Evolutionary conservation across 1,140 invertebrate genomes (phyloP), one percentile per base, ranked within the genome.

Genomic region (Zaprionus nigranus): DNA sequence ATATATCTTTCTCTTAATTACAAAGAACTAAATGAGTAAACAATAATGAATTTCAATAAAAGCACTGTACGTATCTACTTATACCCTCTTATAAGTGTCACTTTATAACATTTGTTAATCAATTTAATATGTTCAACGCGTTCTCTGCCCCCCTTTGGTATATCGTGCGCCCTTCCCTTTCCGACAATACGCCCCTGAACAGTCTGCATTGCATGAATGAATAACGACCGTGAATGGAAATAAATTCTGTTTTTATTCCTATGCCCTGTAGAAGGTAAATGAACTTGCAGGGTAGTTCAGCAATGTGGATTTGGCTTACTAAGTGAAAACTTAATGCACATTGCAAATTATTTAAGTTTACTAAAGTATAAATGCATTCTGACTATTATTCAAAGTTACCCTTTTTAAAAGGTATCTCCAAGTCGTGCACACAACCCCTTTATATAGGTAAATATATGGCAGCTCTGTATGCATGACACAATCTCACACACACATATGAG

Each of bases 121-220:
- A 51, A 24, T 24, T 51, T 51, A 51, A 51, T 22, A 24, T 13
- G 20, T 22, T 22, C 20, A 43, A n/a, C 40, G n/a, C n/a, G n/a
- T 46, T 46, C 9, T 59, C 28, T 57, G 1, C 34, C 20, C 1
- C 22, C 20, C 12, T 59, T n/a, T n/a, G n/a, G 20, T 7, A 59
- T 40, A 43, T 60, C 34, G 22, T 51, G 40, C 20, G 13, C 28
- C 38, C 20, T 24, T n/a, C 26, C 11, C n/a, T 36, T 12, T 11
- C n/a, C 13, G 28, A 17, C 46, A 51, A 5, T 51, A 2, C 46
- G 34, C 36, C 49, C 28, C 20, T 61, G 64, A n/a, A 4, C 15
- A 54, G 20, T 28, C 38, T 28, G 17, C 54, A 36, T 56, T 30
- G 57, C 57, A 61, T 74, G 43, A 67, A 73, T 73, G 63, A 67